Percentiles rank a stretch among this genome's conserved stretches.
phyloP scores from a whole-genome alignment of 2,797 vertebrate genomes.

The Xiphophorus birchmanni region DNA sequence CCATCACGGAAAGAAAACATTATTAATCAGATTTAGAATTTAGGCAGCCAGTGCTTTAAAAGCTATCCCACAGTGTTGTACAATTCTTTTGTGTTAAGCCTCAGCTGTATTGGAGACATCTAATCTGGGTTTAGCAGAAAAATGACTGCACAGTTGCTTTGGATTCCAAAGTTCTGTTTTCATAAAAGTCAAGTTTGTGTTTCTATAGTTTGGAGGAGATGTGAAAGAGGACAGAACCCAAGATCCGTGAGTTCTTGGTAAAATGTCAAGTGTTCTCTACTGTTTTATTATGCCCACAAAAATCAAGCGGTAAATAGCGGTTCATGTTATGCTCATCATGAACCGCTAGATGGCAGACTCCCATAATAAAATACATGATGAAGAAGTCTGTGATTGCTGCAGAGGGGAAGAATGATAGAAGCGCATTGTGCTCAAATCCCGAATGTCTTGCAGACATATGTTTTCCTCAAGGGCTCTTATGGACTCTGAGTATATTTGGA shows the following conservation, averaged over 20 bases:
- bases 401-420: conserved; percentile 31
- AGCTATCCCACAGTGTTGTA: too few relatives aligned
- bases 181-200: too few relatives aligned
- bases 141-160: too few relatives aligned
- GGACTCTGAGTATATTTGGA: conserved; percentile 27
- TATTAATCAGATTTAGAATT: background rate
- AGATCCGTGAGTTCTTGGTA: background rate
- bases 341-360: conserved; percentile 51
- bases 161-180: too few relatives aligned
- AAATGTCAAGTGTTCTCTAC: background rate
- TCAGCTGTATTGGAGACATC: too few relatives aligned
- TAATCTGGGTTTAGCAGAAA: too few relatives aligned
- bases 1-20: background rate
- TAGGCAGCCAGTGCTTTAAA: background rate
- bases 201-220: too few relatives aligned
- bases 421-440: conserved; percentile 24
- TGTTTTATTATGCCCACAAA: background rate
- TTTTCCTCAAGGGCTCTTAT: conserved; percentile 17
- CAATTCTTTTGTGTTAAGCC: too few relatives aligned
- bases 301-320: background rate
- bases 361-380: background rate
- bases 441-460: conserved; percentile 9
- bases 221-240: too few relatives aligned
- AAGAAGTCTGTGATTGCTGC: background rate
- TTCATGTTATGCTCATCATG: background rate